Evolutionary conservation across 2,113 vertebrate genomes (phyloP).

Genomic region (Terrapene triunguis): DNA sequence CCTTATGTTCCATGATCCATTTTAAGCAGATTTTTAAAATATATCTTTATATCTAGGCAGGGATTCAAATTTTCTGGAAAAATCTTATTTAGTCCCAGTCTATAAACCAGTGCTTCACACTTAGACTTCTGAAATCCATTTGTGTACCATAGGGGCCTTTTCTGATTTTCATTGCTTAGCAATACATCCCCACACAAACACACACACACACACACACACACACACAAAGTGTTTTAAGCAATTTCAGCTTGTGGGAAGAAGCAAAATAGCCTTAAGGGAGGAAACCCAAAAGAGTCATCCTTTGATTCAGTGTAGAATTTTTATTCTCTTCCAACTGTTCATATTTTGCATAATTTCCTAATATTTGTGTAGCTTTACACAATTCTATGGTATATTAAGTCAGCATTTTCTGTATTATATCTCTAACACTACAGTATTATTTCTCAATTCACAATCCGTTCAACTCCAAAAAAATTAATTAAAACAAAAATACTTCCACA

Average conservation of each 20-base stretch:
- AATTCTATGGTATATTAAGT: background rate
- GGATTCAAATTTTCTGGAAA: background rate
- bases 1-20: fast-evolving
- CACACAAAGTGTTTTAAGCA: background rate
- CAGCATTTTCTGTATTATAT: background rate
- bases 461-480: background rate
- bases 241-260: background rate
- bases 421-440: background rate
- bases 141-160: background rate
- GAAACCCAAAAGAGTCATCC: background rate
- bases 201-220: background rate
- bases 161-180: background rate
- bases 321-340: background rate
- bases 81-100: background rate
- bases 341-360: background rate
- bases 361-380: background rate
- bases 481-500: background rate
- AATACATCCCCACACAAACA: background rate
- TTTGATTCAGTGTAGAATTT: background rate
- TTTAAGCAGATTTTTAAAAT: fast-evolving
- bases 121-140: background rate
- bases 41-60: background rate
- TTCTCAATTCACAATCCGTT: background rate
- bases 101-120: background rate
- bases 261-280: background rate